Evolutionary conservation across 2,113 vertebrate species (phyloP).

Genomic region (Cebidichthys violaceus): DNA sequence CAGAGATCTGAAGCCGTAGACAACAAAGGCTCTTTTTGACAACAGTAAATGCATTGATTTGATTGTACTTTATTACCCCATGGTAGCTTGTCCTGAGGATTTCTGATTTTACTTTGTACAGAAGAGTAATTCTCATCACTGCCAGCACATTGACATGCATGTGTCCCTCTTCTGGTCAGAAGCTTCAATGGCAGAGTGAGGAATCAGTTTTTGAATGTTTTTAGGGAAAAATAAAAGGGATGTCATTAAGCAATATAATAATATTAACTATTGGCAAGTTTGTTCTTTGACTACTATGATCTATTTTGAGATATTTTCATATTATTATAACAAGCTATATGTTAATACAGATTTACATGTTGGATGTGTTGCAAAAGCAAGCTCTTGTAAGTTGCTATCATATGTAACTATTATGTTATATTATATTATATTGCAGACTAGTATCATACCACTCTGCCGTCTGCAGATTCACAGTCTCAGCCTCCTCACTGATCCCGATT

Average conservation of each 20-base stretch:
- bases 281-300: constrained; percentile 3
- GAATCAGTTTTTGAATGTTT: constrained; percentile 12
- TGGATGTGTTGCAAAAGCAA: background rate
- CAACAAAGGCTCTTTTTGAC: constrained; percentile 14
- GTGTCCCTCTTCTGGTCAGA: constrained; percentile 15
- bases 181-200: background rate
- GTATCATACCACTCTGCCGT: constrained; percentile 11
- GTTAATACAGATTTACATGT: constrained; percentile 5
- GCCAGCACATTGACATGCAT: constrained; percentile 8
- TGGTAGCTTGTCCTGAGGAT: constrained; percentile 24
- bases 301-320: background rate
- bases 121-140: constrained; percentile 24
- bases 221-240: constrained; percentile 9
- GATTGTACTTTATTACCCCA: constrained; percentile 32
- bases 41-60: constrained; percentile 37
- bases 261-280: background rate
- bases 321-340: background rate
- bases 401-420: background rate
- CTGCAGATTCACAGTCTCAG: constrained; percentile 26
- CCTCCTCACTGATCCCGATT: constrained; percentile 51
- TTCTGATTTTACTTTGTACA: constrained; percentile 28
- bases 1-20: background rate
- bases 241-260: background rate
- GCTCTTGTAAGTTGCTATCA: constrained; percentile 2
- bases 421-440: background rate